phyloP scores from a whole-genome alignment of 2,888 invertebrate species.

The Notodonta dromedarius region DNA sequence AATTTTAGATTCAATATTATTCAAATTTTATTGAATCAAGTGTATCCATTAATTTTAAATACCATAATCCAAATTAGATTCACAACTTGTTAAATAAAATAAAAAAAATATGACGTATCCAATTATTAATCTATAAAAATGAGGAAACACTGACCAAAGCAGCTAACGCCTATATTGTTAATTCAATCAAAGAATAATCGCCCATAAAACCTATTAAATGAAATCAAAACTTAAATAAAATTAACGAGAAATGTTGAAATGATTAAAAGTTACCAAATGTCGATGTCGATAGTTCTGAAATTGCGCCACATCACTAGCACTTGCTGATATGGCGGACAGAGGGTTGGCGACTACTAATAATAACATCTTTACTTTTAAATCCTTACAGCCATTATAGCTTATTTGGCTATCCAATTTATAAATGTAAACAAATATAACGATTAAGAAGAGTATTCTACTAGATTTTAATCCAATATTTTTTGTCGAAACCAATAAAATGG shows the following conservation, averaged over 20 bases:
- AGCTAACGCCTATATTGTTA: neutral
- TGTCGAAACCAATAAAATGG: slow-evolving; percentile 21
- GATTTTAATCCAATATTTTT: slow-evolving; percentile 2
- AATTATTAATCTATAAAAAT: neutral
- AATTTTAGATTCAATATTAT: too few relatives aligned
- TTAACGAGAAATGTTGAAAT: slow-evolving; percentile 22
- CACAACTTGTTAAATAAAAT: too few relatives aligned
- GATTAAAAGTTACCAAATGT: slow-evolving; percentile 31
- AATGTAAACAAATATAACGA: slow-evolving; percentile 3
- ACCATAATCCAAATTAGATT: neutral
- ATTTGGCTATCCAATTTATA: slow-evolving; percentile 3
- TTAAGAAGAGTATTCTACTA: neutral
- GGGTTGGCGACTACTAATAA: slow-evolving; percentile 37
- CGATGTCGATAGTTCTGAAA: slow-evolving; percentile 50
- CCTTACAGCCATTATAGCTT: neutral
- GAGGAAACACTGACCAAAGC: neutral
- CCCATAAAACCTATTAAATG: slow-evolving; percentile 12
- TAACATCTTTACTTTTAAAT: slow-evolving; percentile 29
- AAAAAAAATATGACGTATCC: neutral
- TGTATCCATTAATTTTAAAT: too few relatives aligned
- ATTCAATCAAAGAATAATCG: slow-evolving; percentile 13
- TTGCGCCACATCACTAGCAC: slow-evolving; percentile 55
- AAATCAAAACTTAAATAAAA: slow-evolving; percentile 15
- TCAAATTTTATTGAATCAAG: too few relatives aligned
- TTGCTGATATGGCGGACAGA: slow-evolving; percentile 61